Conservation (phyloP, 1,140 invertebrate genomes). For the Zaprionus ghesquierei region DNA sequence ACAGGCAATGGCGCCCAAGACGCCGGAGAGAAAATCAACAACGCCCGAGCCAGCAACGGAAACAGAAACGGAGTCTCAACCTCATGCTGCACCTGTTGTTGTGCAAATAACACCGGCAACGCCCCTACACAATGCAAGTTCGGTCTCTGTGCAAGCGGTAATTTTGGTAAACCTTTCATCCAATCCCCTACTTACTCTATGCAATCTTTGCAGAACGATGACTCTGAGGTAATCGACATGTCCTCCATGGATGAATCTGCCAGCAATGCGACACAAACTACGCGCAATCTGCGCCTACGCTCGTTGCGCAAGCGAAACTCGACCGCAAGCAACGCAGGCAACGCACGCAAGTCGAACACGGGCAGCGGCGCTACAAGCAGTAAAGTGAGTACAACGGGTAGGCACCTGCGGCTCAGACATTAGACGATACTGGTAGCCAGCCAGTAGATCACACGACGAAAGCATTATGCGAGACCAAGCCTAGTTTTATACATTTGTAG, state of each 20-base stretch:
- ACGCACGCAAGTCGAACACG: constrained; percentile 11
- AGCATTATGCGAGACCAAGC: not conserved
- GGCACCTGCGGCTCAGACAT: constrained; percentile 54
- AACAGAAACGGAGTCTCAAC: not conserved
- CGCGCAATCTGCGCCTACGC: constrained; percentile 40
- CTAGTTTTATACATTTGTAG: not conserved
- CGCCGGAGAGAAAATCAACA: constrained; percentile 37
- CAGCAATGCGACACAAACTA: not conserved
- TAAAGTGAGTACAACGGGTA: constrained; percentile 69
- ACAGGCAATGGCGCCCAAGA: constrained; percentile 42
- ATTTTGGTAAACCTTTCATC: not conserved
- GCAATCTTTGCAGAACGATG: not conserved
- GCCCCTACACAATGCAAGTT: not conserved
- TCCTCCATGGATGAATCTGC: constrained; percentile 47
- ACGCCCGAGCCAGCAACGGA: not conserved
- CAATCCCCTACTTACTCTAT: not conserved
- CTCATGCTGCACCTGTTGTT: not conserved
- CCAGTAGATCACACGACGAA: not conserved
- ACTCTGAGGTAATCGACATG: constrained; percentile 57
- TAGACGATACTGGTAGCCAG: not conserved
- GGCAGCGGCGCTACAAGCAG: constrained; percentile 19
- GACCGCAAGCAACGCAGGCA: not conserved
- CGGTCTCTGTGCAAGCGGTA: not conserved
- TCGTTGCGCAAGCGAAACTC: constrained; percentile 42
- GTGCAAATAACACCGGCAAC: not conserved